Conservation (phyloP, 1,140 invertebrate genomes). For the Neodiprion pinetum region DNA sequence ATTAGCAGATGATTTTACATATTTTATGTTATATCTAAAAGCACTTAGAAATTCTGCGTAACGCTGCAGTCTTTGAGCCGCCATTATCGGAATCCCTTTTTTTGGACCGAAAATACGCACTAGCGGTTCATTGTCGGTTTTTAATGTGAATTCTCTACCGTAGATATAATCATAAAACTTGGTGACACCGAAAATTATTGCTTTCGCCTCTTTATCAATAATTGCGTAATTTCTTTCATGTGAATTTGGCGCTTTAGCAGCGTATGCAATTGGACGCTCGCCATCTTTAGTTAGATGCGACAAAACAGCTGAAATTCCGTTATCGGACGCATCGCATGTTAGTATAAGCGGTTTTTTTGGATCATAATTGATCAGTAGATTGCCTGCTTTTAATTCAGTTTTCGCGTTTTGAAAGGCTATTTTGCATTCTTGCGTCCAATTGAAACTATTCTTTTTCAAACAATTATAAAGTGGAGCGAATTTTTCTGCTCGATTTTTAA, state of each 20-base stretch:
- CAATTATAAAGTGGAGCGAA: not conserved
- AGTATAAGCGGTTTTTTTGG: no score
- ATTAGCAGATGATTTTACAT: no score
- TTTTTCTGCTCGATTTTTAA: no score
- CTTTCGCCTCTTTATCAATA: slow-evolving; percentile 61
- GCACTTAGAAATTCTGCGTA: no score
- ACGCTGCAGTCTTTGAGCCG: no score
- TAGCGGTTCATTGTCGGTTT: slow-evolving; percentile 63
- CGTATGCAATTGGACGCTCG: slow-evolving; percentile 32
- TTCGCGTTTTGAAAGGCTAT: not conserved
- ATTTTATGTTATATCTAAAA: no score
- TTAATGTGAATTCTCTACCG: slow-evolving; percentile 54
- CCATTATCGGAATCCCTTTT: no score
- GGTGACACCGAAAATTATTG: slow-evolving; percentile 57
- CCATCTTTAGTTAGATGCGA: not conserved
- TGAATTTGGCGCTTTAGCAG: slow-evolving; percentile 35
- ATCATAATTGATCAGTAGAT: not conserved
- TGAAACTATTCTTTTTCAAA: not conserved
- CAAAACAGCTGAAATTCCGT: not conserved
- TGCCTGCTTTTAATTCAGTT: not conserved
- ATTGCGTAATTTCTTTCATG: slow-evolving; percentile 54
- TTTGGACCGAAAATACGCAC: slow-evolving; percentile 53
- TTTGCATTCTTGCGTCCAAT: not conserved
- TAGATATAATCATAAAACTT: slow-evolving; percentile 60
- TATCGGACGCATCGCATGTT: not conserved